Evolutionary conservation across 2,113 vertebrate species (phyloP), one percentile per base, ranked within the genome.

Genomic region (Ochotona curzoniae): DNA sequence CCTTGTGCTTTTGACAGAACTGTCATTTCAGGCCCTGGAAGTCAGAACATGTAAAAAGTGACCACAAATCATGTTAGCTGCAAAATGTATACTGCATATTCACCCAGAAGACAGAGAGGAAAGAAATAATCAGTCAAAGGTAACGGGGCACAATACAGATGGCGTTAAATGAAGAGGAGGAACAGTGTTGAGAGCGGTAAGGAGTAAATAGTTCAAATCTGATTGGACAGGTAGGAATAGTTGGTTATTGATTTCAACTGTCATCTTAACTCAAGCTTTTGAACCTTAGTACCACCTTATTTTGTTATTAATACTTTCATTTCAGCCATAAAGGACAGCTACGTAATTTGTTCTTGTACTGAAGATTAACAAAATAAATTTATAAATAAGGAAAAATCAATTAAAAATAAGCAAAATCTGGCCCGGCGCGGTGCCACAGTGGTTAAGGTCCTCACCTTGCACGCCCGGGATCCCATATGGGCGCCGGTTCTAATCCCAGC

Each of bases 301-400:
- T 63, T 38, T 54, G 11, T 87, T 60, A 83, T n/a, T 60, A 93
- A 80, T 74, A 54, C 51, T 87, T 69, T 28, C 35, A 78, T 78
- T 91, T 76, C 28, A 69, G 26, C 8, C 10, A 82, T 57, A 57
- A 94, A 76, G 20, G 32, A 87, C 87, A 87, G 70, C 21, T 75
- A 79, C 47, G 10, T 74, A 81, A 5, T 76, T 91, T 11, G 84
- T 23, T 49, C 38, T 12, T 35, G 23, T 12, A 79, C 44, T 44
- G 32, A 81, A 84, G 18, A 82, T 78, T 8, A 38, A 83, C 54
- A 76, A 88, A 75, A 86, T 47, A 83, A 89, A 92, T 90, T 95
- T 95, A n/a, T 28, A 54, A 93, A 87, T 66, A 75, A 93, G 32
- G 61, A 95, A 66, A 66, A 66, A 66, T 74, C 44, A 74, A 21